phyloP scores from a whole-genome alignment of 92 coral and sea anemone genomes.

The Epizoanthus rinbou region DNA sequence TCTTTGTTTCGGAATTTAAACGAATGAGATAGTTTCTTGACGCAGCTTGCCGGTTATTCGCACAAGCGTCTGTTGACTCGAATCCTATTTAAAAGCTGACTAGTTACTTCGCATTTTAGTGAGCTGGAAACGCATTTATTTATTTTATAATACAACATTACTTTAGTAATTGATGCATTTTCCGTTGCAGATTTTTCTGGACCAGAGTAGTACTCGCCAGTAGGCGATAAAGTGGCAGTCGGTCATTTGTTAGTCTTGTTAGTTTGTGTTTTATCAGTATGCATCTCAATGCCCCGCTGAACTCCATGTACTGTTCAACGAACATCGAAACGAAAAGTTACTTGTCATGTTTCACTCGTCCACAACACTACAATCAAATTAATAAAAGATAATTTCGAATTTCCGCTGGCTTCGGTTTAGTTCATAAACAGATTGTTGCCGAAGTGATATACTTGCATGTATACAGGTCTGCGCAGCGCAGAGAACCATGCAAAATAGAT shows the following conservation, averaged over 20 bases:
- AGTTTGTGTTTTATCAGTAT: not conserved
- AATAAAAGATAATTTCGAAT: not conserved
- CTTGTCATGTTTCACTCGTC: not conserved
- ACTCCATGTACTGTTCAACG: not conserved
- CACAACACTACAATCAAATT: not conserved
- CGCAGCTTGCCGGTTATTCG: not conserved
- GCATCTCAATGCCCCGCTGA: not conserved
- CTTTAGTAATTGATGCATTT: not conserved
- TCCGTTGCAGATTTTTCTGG: not conserved
- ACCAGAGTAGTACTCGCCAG: slow-evolving; percentile 13
- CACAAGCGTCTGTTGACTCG: not conserved
- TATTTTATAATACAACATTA: not conserved
- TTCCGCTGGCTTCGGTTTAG: not conserved
- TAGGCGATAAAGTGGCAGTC: not conserved
- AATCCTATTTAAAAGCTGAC: not conserved
- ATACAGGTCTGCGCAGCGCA: too few species aligned
- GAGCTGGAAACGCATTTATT: not conserved
- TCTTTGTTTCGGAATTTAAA: not conserved
- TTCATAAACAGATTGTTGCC: not conserved
- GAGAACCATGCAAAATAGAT: too few species aligned
- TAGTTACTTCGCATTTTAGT: not conserved
- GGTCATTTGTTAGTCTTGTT: not conserved
- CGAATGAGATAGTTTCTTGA: not conserved
- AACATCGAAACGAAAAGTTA: not conserved
- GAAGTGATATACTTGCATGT: too few species aligned